Percentiles rank a stretch among this genome's conserved stretches.
Conservation (phyloP, 2,888 invertebrate genomes). For the Mayetiola destructor region DNA sequence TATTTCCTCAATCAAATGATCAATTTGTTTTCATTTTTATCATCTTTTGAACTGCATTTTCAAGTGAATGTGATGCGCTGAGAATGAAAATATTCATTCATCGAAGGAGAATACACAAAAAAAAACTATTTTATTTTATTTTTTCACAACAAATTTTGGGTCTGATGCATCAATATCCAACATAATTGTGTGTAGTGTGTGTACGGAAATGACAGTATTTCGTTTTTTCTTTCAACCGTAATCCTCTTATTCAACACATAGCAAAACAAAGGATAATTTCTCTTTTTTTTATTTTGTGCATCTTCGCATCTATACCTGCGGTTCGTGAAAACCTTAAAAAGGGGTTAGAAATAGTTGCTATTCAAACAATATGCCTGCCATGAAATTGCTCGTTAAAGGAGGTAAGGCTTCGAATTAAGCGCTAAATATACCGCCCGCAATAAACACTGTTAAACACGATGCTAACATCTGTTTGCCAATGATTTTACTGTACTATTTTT, state of each 20-base stretch:
- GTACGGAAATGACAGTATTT: conserved; percentile 5
- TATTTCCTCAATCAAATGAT: not conserved
- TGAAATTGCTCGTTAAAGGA: not conserved
- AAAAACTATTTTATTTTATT: too few relatives aligned
- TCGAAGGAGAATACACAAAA: too few relatives aligned
- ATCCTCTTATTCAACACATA: not conserved
- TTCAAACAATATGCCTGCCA: not conserved
- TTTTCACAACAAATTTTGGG: too few relatives aligned
- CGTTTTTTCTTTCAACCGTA: not conserved
- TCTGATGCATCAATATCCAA: too few relatives aligned
- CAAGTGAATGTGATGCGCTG: too few relatives aligned
- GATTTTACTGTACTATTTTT: too few relatives aligned
- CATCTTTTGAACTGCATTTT: too few relatives aligned
- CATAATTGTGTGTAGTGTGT: too few relatives aligned
- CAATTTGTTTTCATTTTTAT: too few relatives aligned
- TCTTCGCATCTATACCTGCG: not conserved
- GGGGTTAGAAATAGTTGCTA: not conserved
- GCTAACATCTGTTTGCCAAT: too few relatives aligned
- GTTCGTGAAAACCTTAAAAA: not conserved
- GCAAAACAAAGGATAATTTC: not conserved
- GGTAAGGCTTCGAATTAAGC: conserved; percentile 1
- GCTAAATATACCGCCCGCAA: conserved; percentile 1
- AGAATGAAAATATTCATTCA: too few relatives aligned
- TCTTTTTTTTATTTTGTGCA: not conserved
- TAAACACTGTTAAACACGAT: too few relatives aligned